Evolutionary conservation across 2,113 vertebrate species (phyloP), one percentile per base, ranked within the genome.

Genomic region (Dolichallabes microphthalmus): DNA sequence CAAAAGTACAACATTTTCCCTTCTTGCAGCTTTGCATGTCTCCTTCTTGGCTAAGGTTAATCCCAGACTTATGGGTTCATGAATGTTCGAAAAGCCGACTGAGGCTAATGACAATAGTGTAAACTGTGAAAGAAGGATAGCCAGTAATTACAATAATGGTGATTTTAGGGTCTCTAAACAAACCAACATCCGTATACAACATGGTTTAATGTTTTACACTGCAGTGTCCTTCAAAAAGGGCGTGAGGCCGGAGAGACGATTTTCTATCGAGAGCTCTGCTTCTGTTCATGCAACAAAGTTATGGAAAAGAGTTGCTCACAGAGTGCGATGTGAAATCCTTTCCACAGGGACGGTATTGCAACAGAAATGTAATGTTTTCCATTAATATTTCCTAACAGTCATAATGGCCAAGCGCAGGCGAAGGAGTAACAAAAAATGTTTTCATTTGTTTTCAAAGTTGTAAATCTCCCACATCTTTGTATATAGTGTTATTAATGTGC

Each of bases 331-430:
- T 92, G 92, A 93, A 94, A 94, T 91, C 84, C 78, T 57, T 86
- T 89, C 93, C 89, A 86, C 74, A 52, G 93, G 92, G 92, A 93
- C 86, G 27, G n/a, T 83, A 85, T 94, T 94, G 90, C 92, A 92
- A 93, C 92, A 94, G 79, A 22, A 85, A 89, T 69, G 66, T 80
- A 86, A 92, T 83, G 79, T 90, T 93, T 91, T 90, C 87, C 82
- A 55, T 87, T 91, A 83, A 86, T 89, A 89, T 94, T 94, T 93
- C 93, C 86, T 91, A 90, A 93, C 80, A 90, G 10, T 64, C 60
- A 39, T 53, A 64, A 81, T 27, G 9, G 35, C 76, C 73, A 87
- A 17, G 53, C 85, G 89, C 88, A 84, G 61, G 55, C 20, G 15
- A 55, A 80, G 63, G 60, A 79, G 14, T 78, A 64, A 57, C 79